Base-by-base conservation (phyloP, 2,113 vertebrate species). In the Apus apus region DNA sequence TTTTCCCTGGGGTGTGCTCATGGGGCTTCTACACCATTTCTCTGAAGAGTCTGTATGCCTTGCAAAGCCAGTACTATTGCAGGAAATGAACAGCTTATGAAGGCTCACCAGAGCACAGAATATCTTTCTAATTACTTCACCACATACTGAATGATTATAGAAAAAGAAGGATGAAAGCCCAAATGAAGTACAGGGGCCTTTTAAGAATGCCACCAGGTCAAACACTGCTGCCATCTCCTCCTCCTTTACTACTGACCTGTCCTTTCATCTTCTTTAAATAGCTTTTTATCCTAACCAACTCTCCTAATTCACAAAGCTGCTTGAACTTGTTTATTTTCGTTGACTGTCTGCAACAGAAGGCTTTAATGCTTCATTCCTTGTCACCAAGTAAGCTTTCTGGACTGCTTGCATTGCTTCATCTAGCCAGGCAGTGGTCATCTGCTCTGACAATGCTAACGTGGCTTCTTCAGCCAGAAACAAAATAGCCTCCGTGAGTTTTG, bases 181-280 rank as follows among this genome's bases (percentile, higher is more conserved):
- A 72, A 67, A 66, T 34, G 30, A 90, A 43, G 51, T 19, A 67
- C 22, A 80, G 61, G 86, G 38, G 38, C n/a, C 30, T 51, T 54
- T 86, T 79, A 72, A 80, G 90, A 80, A 82, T 45, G 57, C 12
- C 56, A 84, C 23, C 58, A 62, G 56, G 66, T 78, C 75, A 71
- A 92, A 76, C 23, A 13, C 17, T 50, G 53, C 50, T 61, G 38
- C 34, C 34, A 45, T 50, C 23, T 89, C 68, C 20, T 89, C 36
- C 57, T 85, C 50, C 65, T 90, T 67, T 86, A 46, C 56, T 51
- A 25, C 19, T 85, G 81, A 82, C 78, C 22, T 50, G 30, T 58
- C 50, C 32, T 88, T 87, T 91, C 67, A 91, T 73, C 34, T 79
- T 90, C 29, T 93, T 93, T 88, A 88, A 85, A 74, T 11, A 86